Conservation (phyloP, 1,140 invertebrate genomes). For the Theocolax elegans region DNA sequence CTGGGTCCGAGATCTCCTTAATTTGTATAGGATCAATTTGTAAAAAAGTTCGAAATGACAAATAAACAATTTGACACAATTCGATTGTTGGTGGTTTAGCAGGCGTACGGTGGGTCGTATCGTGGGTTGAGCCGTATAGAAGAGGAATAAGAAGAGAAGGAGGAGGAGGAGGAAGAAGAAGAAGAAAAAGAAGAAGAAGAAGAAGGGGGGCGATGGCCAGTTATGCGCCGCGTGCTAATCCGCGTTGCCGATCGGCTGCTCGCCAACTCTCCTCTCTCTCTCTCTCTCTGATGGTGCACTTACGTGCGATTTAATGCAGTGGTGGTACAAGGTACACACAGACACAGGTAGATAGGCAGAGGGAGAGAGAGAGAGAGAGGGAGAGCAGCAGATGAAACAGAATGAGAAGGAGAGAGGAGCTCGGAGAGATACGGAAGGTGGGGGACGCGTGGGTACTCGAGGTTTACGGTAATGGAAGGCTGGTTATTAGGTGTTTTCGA, state of each 20-base stretch:
- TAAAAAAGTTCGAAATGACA: too few species aligned
- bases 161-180: background rate
- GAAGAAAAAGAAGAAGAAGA: background rate
- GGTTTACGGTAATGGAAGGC: slow-evolving; percentile 42
- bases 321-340: background rate
- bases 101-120: too few species aligned
- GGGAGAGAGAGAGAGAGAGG: slow-evolving; percentile 1
- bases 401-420: background rate
- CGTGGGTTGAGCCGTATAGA: background rate
- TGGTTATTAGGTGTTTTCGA: slow-evolving; percentile 43
- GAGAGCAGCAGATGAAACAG: background rate
- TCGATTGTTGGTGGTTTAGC: too few species aligned
- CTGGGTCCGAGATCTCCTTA: too few species aligned
- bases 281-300: slow-evolving; percentile 15
- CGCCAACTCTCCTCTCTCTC: slow-evolving; percentile 24
- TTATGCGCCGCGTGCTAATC: slow-evolving; percentile 35
- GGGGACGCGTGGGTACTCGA: slow-evolving; percentile 34
- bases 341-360: background rate
- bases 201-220: slow-evolving; percentile 16
- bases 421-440: background rate
- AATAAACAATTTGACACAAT: too few species aligned
- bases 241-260: slow-evolving; percentile 39
- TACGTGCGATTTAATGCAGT: slow-evolving; percentile 27
- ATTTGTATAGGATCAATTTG: too few species aligned
- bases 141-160: slow-evolving; percentile 8